These are phyloP conservation scores for Halyomorpha halys DNA, from an alignment of 1,140 invertebrate genomes.

Conservation along the genomic window DNA sequence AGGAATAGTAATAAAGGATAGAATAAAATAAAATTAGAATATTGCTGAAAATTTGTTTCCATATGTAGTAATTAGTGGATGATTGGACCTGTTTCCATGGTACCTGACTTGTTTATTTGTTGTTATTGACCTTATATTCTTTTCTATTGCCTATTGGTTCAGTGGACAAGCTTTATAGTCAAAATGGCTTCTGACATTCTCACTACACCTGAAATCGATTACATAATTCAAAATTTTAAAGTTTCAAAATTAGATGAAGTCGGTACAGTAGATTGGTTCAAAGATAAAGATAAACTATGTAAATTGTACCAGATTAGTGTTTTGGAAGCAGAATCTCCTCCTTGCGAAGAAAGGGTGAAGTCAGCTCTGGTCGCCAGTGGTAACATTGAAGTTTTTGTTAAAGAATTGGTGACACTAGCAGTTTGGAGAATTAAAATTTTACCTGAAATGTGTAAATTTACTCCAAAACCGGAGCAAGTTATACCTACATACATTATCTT, in stretches of 20 bases:
- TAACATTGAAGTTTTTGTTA: constrained; percentile 42
- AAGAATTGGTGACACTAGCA: constrained; percentile 63
- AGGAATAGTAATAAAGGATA: too few species aligned
- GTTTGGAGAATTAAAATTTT: constrained; percentile 67
- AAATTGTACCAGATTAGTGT: constrained; percentile 18
- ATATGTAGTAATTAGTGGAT: too few species aligned
- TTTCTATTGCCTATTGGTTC: too few species aligned
- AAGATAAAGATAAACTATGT: background rate
- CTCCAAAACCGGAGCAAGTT: constrained; percentile 50
- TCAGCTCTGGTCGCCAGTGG: constrained; percentile 38
- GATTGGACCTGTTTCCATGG: too few species aligned
- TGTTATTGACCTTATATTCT: too few species aligned
- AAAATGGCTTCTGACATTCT: constrained; percentile 12
- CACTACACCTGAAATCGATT: constrained; percentile 14
- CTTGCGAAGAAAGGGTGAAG: constrained; percentile 34
- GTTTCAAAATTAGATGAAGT: background rate
- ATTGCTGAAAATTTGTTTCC: too few species aligned
- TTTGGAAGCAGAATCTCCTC: constrained; percentile 1
- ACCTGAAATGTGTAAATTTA: constrained; percentile 53
- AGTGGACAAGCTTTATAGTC: too few species aligned
- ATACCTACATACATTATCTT: constrained; percentile 62
- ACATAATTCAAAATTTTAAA: constrained; percentile 11
- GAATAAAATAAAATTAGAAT: too few species aligned
- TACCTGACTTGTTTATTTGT: too few species aligned
- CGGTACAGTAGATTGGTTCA: constrained; percentile 17